Evolutionary conservation across 2,113 vertebrate genomes (phyloP), one percentile per base, ranked within the genome.

Genomic region (Takifugu bimaculatus): DNA sequence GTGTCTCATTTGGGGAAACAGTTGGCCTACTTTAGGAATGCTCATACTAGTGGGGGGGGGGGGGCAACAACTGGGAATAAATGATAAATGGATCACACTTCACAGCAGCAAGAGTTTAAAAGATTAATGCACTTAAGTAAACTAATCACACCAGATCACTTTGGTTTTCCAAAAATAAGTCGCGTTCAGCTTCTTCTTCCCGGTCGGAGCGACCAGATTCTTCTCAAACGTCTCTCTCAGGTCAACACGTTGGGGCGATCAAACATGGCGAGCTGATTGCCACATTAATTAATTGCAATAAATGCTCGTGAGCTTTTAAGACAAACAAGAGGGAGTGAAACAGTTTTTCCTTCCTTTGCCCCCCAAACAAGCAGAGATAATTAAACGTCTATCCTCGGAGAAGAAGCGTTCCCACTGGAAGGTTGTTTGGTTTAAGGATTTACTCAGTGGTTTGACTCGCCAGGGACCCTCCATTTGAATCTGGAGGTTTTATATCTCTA

Each of bases 401-500:
- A 86, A 83, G 80, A 79, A 69, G 73, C 27, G 70, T 60, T 89
- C 88, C 83, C 79, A 83, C 70, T 79, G 82, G 84, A 89, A 77
- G 84, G 67, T 78, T 89, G 88, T 89, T 91, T 90, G 88, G 86
- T 88, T 87, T 88, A 89, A 87, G 83, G 87, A 88, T 91, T 84
- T 86, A 78, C 87, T 84, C 85, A 72, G 87, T 89, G 90, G 91
- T 93, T 93, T 90, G 88, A 86, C 81, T 93, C 94, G 43, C 93
- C 89, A 82, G 94, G 93, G 93, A 94, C 81, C 87, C 93, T 89
- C 90, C 87, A 91, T 91, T 93, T 92, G 86, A 94, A 90, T 92
- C 93, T 92, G 92, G 91, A 92, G 92, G 91, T 93, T 94, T 94
- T 92, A 91, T 93, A 92, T 90, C 92, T 94, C 93, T 94, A 95